Evolutionary conservation across 2,888 invertebrate genomes (phyloP), one percentile per base, ranked within the genome.

Genomic region (Idaea dimidiata): DNA sequence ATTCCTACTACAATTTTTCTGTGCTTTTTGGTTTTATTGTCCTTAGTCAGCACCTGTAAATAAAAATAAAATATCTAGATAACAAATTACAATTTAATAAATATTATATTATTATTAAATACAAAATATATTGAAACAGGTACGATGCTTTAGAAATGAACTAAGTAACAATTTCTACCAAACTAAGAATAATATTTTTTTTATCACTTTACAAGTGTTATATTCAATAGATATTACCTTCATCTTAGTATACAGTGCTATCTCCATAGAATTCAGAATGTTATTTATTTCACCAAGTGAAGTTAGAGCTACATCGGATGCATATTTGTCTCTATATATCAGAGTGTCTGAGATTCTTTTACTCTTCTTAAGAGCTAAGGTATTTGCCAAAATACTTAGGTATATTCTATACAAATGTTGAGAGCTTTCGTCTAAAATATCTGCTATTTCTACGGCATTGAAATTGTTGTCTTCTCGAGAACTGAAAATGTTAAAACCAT

Each of bases 371-470:
- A 93, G 65, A 17, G 87, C 84, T 64, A 86, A 68, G 57, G 84
- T 86, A 59, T 87, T 91, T 18, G 89, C 84, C 61, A 88, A 72
- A 73, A 91, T 77, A 69, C 91, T 91, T 17, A 91, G 76, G 65
- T 89, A 86, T 63, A 93, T 86, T 70, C 87, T 84, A 65, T 89
- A 83, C 17, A 92, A 70, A 62, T 91, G 91, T 68, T 88, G 84
- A n/a, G 86, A 80, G 64, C 86, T 88, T 63, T 91, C 91, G 67
- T 87, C 87, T 31, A 93, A 68, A 55, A 90, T 74, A 64, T 88
- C 86, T 14, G 80, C 79, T 68, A 91, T 82, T 74, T 92, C 91
- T 69, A 81, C 71, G 14, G 82, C 77, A 59, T 78, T 80, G 65
- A 89, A 72, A 70, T 74, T 79, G 33, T 71, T 67, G 61, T 62